Percentiles rank a stretch among this genome's conserved stretches.
These are phyloP conservation scores for Isoperla grammatica DNA, from an alignment of 2,888 invertebrate genomes.

Conservation along the genomic window DNA sequence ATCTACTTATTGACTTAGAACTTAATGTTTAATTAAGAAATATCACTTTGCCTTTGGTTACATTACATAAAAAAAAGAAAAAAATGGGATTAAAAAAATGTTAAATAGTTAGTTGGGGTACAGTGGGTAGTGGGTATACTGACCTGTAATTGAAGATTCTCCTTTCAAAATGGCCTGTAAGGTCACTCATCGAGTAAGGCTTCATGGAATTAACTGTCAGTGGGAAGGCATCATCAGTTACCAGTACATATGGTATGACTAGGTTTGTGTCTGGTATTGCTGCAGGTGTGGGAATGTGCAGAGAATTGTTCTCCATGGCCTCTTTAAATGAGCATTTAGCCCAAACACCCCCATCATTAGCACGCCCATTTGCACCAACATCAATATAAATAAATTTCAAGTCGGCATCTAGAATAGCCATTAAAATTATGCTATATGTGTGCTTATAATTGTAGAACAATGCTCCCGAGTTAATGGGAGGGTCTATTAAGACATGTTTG, in stretches of 20 bases:
- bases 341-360: slow-evolving; percentile 31
- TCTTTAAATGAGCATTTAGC: slow-evolving; percentile 8
- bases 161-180: slow-evolving; percentile 2
- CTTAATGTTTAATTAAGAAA: no score
- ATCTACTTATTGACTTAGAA: no score
- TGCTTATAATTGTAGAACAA: slow-evolving; percentile 37
- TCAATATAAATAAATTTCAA: slow-evolving; percentile 30
- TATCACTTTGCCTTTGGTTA: no score
- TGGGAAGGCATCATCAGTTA: slow-evolving; percentile 21
- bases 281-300: background rate
- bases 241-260: slow-evolving; percentile 5
- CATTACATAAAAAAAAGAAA: no score
- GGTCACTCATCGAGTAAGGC: slow-evolving; percentile 1
- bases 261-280: background rate
- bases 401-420: no score
- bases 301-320: background rate
- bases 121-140: no score
- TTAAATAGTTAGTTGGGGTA: no score
- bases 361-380: slow-evolving; percentile 30
- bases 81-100: no score
- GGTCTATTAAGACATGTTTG: slow-evolving; percentile 29
- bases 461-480: slow-evolving; percentile 32
- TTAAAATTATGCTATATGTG: slow-evolving; percentile 28
- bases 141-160: slow-evolving; percentile 22
- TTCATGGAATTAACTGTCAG: slow-evolving; percentile 15